Evolutionary conservation across 2,797 vertebrate species (phyloP), one percentile per base, ranked within the genome.

Genomic region (Rhabdomys pumilio): DNA sequence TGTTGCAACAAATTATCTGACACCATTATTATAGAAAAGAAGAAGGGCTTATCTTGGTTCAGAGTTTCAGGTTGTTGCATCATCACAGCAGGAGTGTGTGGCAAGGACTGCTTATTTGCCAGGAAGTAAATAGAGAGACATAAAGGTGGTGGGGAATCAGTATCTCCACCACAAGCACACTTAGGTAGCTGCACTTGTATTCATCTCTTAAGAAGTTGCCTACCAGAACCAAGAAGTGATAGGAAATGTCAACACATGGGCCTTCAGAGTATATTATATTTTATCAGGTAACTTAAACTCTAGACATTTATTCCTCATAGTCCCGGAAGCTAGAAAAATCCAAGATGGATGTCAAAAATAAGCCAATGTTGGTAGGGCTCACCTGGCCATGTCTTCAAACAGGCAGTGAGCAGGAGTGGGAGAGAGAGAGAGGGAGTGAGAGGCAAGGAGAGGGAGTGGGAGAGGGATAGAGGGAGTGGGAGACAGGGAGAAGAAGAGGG

Each of bases 71-170:
- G 10, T 44, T 83, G 2, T 14, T 5, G 15, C 31, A 34, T 17
- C 38, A 59, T 57, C 22, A 0, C 29, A 59, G 29, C 3, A 38
- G 15, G 22, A 47, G 9, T 8, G 8, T 8, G 15, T 75, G 67
- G 14, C 10, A 65, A 38, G 34, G 14, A 6, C 26, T 9, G 15
- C 1, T 17, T 90, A 1, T 17, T 77, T 2, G 57, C 59, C 26
- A 85, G 7, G 1, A 67, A 72, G 2, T 19, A 19, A 34, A 55
- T 2, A n/a, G 6, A 65, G 4, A 89, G 6, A 47, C 9, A 57
- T 22, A 50, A 55, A 63, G 9, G 26, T 3, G 9, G 0, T 15
- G 0, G 20, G 47, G 38, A 9, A 17, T 10, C 14, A 15, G 9
- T 26, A 44, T 76, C 29, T 47, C n/a, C 47, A 55, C 13, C 1